A percentile compares a stretch with the other conserved stretches of the same genome.
These are phyloP conservation scores for Habroteleia sp. DNA, from an alignment of 2,888 invertebrate species.

Conservation along the genomic window DNA sequence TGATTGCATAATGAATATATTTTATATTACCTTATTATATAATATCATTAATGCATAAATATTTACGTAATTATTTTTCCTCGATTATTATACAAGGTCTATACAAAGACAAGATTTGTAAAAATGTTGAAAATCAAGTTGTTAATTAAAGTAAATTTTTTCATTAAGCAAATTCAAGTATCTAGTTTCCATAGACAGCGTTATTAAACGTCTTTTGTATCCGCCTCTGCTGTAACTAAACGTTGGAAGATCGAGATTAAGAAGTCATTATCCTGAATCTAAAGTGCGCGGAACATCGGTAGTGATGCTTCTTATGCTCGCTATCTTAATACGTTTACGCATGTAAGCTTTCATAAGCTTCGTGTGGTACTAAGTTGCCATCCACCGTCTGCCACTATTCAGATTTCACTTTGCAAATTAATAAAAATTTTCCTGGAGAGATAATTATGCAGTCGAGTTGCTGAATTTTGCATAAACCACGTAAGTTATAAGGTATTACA, in stretches of 20 bases:
- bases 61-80: too few relatives aligned
- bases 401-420: background rate
- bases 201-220: slow-evolving; percentile 14
- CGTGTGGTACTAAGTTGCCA: slow-evolving; percentile 1
- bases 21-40: too few relatives aligned
- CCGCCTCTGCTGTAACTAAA: slow-evolving; percentile 14
- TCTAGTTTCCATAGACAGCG: slow-evolving; percentile 5
- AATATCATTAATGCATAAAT: too few relatives aligned
- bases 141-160: too few relatives aligned
- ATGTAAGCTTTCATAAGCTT: slow-evolving; percentile 22
- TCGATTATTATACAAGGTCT: too few relatives aligned
- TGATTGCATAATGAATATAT: too few relatives aligned
- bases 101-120: too few relatives aligned
- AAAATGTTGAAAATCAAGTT: too few relatives aligned
- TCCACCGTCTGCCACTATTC: background rate
- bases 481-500: too few relatives aligned
- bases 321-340: slow-evolving; percentile 31
- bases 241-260: slow-evolving; percentile 28
- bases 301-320: slow-evolving; percentile 3
- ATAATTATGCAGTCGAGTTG: too few relatives aligned
- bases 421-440: background rate
- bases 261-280: slow-evolving; percentile 34
- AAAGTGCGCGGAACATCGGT: slow-evolving; percentile 16
- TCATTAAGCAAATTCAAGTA: slow-evolving; percentile 2
- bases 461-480: too few relatives aligned